phyloP scores from a whole-genome alignment of 2,888 invertebrate species.

The Dicranocentrus wangi region DNA sequence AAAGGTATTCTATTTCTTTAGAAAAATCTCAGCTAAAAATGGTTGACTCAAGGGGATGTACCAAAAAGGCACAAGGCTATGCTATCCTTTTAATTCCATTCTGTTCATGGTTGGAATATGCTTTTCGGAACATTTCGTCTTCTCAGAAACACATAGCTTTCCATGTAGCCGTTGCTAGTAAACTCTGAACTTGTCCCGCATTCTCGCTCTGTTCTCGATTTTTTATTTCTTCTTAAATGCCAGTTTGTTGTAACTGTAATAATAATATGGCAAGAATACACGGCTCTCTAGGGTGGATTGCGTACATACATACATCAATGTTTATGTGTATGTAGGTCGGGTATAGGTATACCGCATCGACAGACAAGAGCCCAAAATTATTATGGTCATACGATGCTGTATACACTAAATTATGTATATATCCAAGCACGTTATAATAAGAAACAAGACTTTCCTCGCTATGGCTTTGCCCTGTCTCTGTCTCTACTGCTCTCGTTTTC shows the following conservation, averaged over 20 bases:
- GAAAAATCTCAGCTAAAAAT: neutral
- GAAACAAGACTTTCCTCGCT: neutral
- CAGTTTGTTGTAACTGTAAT: slow-evolving; percentile 28
- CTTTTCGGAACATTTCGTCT: slow-evolving; percentile 35
- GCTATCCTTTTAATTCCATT: slow-evolving; percentile 29
- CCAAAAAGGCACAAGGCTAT: slow-evolving; percentile 48
- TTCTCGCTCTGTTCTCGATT: slow-evolving; percentile 5
- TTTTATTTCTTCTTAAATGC: slow-evolving; percentile 35
- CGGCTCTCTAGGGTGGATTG: neutral
- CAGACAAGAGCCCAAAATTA: neutral
- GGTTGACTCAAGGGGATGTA: neutral
- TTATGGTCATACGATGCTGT: neutral
- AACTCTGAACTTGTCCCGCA: slow-evolving; percentile 45
- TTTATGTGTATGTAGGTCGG: slow-evolving; percentile 44
- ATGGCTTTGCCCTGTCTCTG: neutral
- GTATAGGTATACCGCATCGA: slow-evolving; percentile 14
- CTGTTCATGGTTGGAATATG: too few species aligned
- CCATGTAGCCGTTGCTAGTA: slow-evolving; percentile 19
- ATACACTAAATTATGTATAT: neutral
- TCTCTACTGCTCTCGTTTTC: slow-evolving; percentile 23
- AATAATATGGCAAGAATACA: slow-evolving; percentile 18
- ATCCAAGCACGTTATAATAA: neutral
- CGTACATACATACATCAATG: neutral
- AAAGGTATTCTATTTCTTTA: too few species aligned
- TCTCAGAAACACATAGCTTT: slow-evolving; percentile 3